These are phyloP conservation scores for Xenopus borealis DNA, from an alignment of 2,113 vertebrate genomes.

Conservation along the genomic window DNA sequence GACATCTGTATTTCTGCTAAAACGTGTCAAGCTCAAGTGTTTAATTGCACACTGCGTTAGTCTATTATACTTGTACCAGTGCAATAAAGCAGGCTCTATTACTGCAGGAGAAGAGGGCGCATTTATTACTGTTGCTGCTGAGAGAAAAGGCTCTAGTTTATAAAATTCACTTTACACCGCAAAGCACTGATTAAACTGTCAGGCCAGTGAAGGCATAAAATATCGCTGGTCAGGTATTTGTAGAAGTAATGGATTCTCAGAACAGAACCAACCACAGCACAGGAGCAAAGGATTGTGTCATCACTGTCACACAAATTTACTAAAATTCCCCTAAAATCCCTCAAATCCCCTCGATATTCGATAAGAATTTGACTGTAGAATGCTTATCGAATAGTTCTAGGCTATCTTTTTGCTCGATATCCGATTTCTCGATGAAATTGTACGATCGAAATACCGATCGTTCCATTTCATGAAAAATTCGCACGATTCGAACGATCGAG, in stretches of 20 bases:
- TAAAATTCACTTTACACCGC: constrained; percentile 34
- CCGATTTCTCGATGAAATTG: too few relatives aligned
- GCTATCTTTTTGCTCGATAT: too few relatives aligned
- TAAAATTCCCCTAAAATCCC: too few relatives aligned
- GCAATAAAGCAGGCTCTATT: constrained; percentile 21
- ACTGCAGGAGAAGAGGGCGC: constrained; percentile 17
- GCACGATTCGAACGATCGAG: too few relatives aligned
- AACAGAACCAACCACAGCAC: background rate
- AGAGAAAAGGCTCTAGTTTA: constrained; percentile 27
- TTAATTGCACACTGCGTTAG: background rate
- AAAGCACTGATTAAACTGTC: constrained; percentile 42
- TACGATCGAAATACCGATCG: too few relatives aligned
- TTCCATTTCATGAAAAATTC: too few relatives aligned
- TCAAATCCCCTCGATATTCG: too few relatives aligned
- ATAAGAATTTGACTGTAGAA: too few relatives aligned
- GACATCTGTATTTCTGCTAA: too few relatives aligned
- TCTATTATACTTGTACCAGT: constrained; percentile 31
- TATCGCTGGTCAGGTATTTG: constrained; percentile 26
- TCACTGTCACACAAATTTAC: background rate
- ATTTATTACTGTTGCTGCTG: constrained; percentile 30
- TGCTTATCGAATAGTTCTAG: too few relatives aligned
- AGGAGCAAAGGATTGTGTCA: too few relatives aligned
- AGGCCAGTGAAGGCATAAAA: constrained; percentile 33
- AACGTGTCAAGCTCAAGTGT: background rate
- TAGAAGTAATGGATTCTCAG: constrained; percentile 27